phyloP scores from a whole-genome alignment of 2,888 invertebrate species.

The Morpho achilles region DNA sequence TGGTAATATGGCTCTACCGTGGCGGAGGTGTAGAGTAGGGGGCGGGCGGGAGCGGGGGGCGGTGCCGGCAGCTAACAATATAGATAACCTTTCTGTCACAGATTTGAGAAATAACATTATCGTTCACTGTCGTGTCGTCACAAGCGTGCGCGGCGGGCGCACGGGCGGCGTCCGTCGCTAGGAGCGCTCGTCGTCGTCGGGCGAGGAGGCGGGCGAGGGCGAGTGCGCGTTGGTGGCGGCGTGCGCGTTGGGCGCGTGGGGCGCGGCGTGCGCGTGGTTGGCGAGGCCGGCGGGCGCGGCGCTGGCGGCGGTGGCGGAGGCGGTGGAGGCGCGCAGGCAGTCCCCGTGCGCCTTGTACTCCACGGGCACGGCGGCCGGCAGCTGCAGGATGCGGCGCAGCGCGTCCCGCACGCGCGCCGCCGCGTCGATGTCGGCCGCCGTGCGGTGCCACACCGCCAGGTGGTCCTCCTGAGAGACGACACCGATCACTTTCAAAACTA shows the following conservation, averaged over 20 bases:
- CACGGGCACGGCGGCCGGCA: conserved; percentile 94
- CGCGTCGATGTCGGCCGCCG: conserved; percentile 92
- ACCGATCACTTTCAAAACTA: too few relatives aligned
- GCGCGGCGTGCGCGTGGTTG: conserved; percentile 14
- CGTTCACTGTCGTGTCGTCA: too few relatives aligned
- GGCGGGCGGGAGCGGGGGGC: too few relatives aligned
- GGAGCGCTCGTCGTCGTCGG: conserved; percentile 20
- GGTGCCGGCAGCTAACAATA: too few relatives aligned
- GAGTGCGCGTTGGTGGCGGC: conserved; percentile 14
- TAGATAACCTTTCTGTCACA: too few relatives aligned
- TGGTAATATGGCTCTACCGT: too few relatives aligned
- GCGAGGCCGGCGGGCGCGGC: conserved; percentile 1
- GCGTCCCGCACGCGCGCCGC: conserved; percentile 97
- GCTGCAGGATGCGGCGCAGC: conserved; percentile 94
- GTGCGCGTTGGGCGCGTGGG: conserved; percentile 17
- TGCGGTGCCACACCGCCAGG: conserved; percentile 98
- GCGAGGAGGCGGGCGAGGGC: conserved; percentile 3
- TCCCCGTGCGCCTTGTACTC: conserved; percentile 88
- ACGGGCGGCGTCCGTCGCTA: conserved; percentile 14
- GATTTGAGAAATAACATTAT: too few relatives aligned
- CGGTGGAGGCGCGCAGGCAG: conserved; percentile 42
- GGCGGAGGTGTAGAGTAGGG: too few relatives aligned
- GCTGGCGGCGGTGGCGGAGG: conserved; percentile 19
- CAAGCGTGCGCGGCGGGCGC: neutral
- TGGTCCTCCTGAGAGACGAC: conserved; percentile 89